Evolutionary conservation across 2,113 vertebrate genomes (phyloP), one percentile per base, ranked within the genome.

Genomic region (Rafetus swinhoei): DNA sequence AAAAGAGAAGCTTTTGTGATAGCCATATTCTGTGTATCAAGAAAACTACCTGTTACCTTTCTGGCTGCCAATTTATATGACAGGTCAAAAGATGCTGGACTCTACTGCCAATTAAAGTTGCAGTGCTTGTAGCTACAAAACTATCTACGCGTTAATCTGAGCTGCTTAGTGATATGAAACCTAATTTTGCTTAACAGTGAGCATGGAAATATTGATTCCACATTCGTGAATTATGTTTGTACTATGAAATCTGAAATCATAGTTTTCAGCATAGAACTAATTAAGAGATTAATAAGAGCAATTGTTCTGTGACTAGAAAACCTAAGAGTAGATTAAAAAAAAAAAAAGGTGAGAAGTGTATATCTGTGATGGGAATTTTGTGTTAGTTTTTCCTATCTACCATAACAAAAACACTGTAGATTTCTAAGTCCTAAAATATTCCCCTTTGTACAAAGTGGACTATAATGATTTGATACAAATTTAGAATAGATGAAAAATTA

Each of bases 251-350:
- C 92, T 90, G 60, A 94, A 94, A 77, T 92, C 87, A 94, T 72
- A 90, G 77, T 94, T 97, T 96, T 92, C 80, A 93, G 54, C 45
- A 80, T 91, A 86, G 95, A 97, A 93, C 94, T 94, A 97, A 98
- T 97, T 94, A 96, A 96, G 96, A 81, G 82, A 96, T 97, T 92
- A 96, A 81, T 24, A 83, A 84, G 54, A 92, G 39, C 25, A 84
- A 29, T 65, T 74, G 32, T 95, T 91, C 53, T 91, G 7, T 53
- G 56, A 62, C 81, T 90, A 90, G 77, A 90, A 81, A 86, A 94
- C 89, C 3, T 1, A 55, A 76, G 83, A 89, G 27, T 2, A 22
- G 24, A 5, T 7, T 53, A 45, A 55, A 25, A 77, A 82, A 32
- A 1, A 57, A 81, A 10, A 54, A 54, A 14, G 29, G 18, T 82